These are phyloP conservation scores for Triplophysa siluroides DNA, from an alignment of 2,113 vertebrate genomes.

Conservation along the genomic window DNA sequence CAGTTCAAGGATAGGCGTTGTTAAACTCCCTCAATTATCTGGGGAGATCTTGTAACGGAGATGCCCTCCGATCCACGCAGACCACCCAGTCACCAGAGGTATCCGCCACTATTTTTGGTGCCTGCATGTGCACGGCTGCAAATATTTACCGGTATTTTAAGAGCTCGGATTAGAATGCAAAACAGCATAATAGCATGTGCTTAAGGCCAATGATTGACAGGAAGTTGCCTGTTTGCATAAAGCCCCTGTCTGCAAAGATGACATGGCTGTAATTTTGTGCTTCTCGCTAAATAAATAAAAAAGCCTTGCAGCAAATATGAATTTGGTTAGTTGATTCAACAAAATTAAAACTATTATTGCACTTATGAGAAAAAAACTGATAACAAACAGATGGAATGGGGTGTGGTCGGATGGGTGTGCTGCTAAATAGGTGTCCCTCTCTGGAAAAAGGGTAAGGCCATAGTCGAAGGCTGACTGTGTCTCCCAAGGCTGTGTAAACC, in stretches of 20 bases:
- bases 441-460: conserved; percentile 45
- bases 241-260: conserved; percentile 74
- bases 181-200: conserved; percentile 69
- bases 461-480: conserved; percentile 51
- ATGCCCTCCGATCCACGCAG: conserved; percentile 10
- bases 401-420: conserved; percentile 32
- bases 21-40: conserved; percentile 55
- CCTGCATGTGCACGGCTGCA: conserved; percentile 53
- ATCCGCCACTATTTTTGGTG: conserved; percentile 52
- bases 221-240: conserved; percentile 71
- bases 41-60: conserved; percentile 41
- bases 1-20: conserved; percentile 50
- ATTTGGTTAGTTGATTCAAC: conserved; percentile 44
- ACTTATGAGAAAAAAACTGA: conserved; percentile 5
- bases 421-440: conserved; percentile 46
- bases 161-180: conserved; percentile 65
- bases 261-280: conserved; percentile 69
- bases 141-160: conserved; percentile 71
- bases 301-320: conserved; percentile 59
- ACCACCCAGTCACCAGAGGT: conserved; percentile 43
- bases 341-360: not conserved
- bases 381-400: not conserved
- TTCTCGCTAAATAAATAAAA: conserved; percentile 63
- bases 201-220: conserved; percentile 74
- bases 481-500: conserved; percentile 57